phyloP scores from a whole-genome alignment of 2,888 invertebrate species.

The Dolomedes plantarius region DNA sequence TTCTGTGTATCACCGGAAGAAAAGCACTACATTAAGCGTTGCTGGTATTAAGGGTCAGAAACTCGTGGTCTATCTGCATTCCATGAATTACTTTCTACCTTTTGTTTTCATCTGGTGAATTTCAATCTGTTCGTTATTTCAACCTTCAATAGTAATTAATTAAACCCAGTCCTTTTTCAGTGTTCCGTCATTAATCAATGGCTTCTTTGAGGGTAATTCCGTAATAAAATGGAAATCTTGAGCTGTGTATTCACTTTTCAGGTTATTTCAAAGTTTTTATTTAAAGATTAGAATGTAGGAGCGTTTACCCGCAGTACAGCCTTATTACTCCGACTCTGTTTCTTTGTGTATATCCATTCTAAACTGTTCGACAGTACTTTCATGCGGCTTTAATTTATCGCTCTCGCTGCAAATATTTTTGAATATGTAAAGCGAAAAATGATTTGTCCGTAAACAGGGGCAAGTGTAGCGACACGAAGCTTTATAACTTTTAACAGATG shows the following conservation, averaged over 20 bases:
- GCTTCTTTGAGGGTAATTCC: neutral
- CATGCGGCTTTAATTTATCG: neutral
- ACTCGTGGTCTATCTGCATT: no score
- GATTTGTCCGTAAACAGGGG: neutral
- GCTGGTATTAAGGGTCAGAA: no score
- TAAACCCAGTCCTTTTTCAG: neutral
- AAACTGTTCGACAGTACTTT: conserved; percentile 3
- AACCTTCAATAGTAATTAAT: no score
- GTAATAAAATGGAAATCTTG: neutral
- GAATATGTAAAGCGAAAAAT: conserved; percentile 1
- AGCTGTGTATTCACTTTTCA: neutral
- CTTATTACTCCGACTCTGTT: no score
- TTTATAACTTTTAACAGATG: conserved; percentile 30
- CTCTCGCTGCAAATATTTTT: neutral
- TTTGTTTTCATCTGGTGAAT: no score
- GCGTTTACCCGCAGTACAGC: no score
- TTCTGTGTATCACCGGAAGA: no score
- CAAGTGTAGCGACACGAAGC: neutral
- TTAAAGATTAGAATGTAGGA: no score
- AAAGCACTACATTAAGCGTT: no score
- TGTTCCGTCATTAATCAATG: neutral
- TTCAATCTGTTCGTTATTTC: no score
- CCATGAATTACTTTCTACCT: no score
- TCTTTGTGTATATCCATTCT: neutral
- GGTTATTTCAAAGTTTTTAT: neutral